phyloP scores from a whole-genome alignment of 2,888 invertebrate species.

The Aromia moschata region DNA sequence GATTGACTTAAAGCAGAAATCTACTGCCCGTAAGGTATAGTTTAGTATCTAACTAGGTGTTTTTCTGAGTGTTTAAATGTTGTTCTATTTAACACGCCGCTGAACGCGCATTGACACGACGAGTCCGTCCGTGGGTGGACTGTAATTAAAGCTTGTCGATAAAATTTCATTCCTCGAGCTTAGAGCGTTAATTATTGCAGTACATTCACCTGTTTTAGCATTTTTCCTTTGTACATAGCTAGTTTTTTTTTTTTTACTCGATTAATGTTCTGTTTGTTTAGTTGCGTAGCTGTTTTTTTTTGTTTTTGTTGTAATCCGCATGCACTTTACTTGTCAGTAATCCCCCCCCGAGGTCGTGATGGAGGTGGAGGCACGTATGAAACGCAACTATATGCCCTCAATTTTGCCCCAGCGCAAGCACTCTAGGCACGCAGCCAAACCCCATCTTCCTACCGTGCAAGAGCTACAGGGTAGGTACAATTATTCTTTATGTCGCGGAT shows the following conservation, averaged over 20 bases:
- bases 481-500: neutral
- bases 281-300: constrained; percentile 54
- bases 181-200: neutral
- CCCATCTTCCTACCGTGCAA: constrained; percentile 74
- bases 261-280: constrained; percentile 39
- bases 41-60: constrained; percentile 18
- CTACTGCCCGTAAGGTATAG: constrained; percentile 11
- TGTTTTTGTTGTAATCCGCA: constrained; percentile 54
- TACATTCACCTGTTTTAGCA: constrained; percentile 9
- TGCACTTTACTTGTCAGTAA: constrained; percentile 69
- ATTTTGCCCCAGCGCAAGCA: constrained; percentile 66
- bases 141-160: no score
- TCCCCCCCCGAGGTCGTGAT: constrained; percentile 88
- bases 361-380: constrained; percentile 90
- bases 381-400: constrained; percentile 79
- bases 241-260: constrained; percentile 32
- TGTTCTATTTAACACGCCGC: constrained; percentile 1
- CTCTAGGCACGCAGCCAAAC: constrained; percentile 66
- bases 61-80: constrained; percentile 32
- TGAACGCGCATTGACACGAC: no score
- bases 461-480: constrained; percentile 75
- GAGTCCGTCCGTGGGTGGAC: no score
- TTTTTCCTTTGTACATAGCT: constrained; percentile 35
- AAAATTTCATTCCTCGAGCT: no score
- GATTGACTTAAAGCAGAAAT: neutral